phyloP scores from a whole-genome alignment of 1,140 invertebrate species.

The Procambarus virginalis region DNA sequence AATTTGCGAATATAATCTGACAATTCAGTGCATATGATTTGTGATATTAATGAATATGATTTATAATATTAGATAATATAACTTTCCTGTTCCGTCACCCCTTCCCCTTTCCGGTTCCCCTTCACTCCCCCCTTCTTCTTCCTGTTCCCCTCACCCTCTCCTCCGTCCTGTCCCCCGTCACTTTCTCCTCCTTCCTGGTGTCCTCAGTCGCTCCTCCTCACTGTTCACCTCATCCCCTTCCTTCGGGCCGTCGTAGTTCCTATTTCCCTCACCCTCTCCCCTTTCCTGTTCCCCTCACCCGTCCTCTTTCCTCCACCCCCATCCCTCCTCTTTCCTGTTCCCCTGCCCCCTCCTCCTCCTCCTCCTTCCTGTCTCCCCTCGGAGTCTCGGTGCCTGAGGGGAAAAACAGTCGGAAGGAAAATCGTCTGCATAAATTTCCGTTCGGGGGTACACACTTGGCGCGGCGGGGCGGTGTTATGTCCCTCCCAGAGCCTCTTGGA shows the following conservation, averaged over 20 bases:
- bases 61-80: not conserved
- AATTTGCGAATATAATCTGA: not conserved
- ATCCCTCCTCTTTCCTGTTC: not conserved
- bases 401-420: constrained; percentile 37
- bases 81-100: not conserved
- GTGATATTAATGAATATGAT: too few species aligned
- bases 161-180: not conserved
- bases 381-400: not conserved
- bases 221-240: not conserved
- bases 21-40: not conserved
- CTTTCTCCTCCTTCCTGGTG: not conserved
- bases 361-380: not conserved
- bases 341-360: not conserved
- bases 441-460: not conserved
- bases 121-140: not conserved
- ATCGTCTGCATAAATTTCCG: constrained; percentile 39
- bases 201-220: too few species aligned
- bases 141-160: not conserved
- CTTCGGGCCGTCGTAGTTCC: not conserved
- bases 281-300: too few species aligned
- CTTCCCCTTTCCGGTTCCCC: not conserved
- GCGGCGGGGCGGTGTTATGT: not conserved
- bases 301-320: not conserved
- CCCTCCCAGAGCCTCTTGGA: not conserved
- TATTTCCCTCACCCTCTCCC: too few species aligned